Evolutionary conservation across 2,113 vertebrate genomes (phyloP), one percentile per base, ranked within the genome.

Genomic region (Lepisosteus oculatus): DNA sequence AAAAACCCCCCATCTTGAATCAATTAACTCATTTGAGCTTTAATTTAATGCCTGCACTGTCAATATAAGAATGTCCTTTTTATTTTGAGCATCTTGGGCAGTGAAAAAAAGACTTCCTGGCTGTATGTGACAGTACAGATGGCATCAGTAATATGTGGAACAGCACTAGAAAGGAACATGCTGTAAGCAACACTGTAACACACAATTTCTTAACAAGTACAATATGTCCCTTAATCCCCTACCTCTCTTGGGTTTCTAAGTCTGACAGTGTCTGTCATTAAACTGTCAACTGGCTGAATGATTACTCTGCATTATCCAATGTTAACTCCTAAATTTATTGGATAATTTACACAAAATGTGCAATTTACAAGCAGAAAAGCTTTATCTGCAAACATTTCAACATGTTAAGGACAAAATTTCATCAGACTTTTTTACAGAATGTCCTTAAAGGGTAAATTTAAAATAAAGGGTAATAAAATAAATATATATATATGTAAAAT

Each of bases 1-100:
- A 76, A 70, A 74, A 76, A 29, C 29, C 29, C 29, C 29, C 79
- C 85, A 92, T 90, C 88, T 91, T 92, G 90, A 90, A 86, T 78
- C 84, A 82, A 92, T 93, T 92, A 91, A 88, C 77, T 80, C 79
- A 79, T 74, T 63, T 74, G 61, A 79, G 70, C 81, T 80, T 68
- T 83, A 83, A 88, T 85, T 83, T 84, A 87, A 84, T 75, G 45
- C 61, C 61, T 68, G 51, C 65, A 29, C 54, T 51, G 41, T 55
- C n/a, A 43, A 17, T 44, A 12, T 15, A 43, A 55, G 6, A 43
- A 45, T 15, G 56, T 55, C 12, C 17, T 41, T 54, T 51, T 68
- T n/a, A n/a, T 62, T 51, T 42, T 11, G 64, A 6, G 15, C 29
- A 15, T 45, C 71, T 41, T 61, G 14, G 45, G 11, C 43, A 62